Percentiles rank a stretch among this genome's conserved stretches.
These are phyloP conservation scores for Hemiprocne comata DNA, from an alignment of 2,113 vertebrate species.

Conservation along the genomic window DNA sequence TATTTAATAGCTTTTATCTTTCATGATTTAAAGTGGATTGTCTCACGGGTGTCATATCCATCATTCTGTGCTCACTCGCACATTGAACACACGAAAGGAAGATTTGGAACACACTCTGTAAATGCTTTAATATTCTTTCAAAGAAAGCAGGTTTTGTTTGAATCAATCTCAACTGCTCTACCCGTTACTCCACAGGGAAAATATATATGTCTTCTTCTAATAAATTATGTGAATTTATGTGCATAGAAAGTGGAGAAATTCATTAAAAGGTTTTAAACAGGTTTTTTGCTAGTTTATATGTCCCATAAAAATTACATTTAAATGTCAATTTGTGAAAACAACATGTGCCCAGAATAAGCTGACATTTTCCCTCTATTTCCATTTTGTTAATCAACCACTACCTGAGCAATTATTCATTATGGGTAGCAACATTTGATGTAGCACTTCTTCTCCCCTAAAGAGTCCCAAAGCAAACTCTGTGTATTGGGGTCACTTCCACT, in stretches of 20 bases:
- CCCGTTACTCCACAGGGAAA: neutral
- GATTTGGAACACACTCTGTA: neutral
- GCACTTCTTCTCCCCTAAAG: neutral
- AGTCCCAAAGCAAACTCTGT: neutral
- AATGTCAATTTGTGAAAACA: neutral
- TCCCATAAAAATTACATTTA: constrained; percentile 12
- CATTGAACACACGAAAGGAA: constrained; percentile 1
- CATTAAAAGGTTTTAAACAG: constrained; percentile 14
- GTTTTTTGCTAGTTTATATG: constrained; percentile 4
- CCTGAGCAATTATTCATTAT: neutral
- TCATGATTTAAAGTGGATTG: constrained; percentile 11
- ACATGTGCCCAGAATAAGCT: constrained; percentile 8
- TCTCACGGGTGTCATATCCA: constrained; percentile 8
- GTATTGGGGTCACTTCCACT: neutral
- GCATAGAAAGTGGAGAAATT: constrained; percentile 27
- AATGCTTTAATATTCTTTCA: constrained; percentile 37
- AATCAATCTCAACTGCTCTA: neutral
- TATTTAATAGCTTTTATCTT: constrained; percentile 17
- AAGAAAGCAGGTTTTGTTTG: constrained; percentile 27
- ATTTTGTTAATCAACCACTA: neutral
- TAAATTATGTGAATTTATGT: constrained; percentile 35
- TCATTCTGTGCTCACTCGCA: constrained; percentile 9
- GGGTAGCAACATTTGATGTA: neutral
- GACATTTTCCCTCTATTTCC: neutral
- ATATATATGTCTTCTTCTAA: neutral